phyloP scores from a whole-genome alignment of 2,888 invertebrate species.

The Pristionchus arcanus region DNA sequence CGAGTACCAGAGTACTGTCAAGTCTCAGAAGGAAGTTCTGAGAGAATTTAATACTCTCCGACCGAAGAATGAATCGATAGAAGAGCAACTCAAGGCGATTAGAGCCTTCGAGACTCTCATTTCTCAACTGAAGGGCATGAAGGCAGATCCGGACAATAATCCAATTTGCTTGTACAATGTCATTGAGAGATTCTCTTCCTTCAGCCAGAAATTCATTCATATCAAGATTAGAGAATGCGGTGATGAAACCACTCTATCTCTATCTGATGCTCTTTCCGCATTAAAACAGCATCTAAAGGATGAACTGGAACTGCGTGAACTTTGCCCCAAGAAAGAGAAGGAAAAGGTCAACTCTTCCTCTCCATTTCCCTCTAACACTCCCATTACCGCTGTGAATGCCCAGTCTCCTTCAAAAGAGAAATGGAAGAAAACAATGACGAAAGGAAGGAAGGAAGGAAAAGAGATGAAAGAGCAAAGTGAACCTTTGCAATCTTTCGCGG shows the following conservation, averaged over 20 bases:
- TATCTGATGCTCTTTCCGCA: neutral
- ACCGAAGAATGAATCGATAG: neutral
- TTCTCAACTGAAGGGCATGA: neutral
- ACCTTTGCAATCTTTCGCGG: neutral
- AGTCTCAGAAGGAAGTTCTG: neutral
- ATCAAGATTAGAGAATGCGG: neutral
- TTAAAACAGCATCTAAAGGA: neutral
- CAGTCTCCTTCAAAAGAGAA: neutral
- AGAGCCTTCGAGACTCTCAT: neutral
- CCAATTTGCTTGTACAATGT: neutral
- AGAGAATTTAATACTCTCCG: neutral
- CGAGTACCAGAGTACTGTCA: neutral
- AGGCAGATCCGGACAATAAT: slow-evolving; percentile 1
- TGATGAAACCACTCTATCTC: neutral
- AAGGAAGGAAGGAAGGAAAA: neutral
- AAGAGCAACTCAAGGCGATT: neutral
- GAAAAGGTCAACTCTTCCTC: too few relatives aligned
- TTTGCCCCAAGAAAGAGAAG: neutral
- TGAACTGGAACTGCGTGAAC: neutral
- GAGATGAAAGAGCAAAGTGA: neutral
- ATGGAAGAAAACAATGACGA: neutral
- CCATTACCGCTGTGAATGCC: slow-evolving; percentile 22
- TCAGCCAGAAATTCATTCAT: neutral
- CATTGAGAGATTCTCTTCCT: neutral
- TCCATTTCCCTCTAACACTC: neutral